Conservation (phyloP, 1,140 invertebrate genomes). For the Lineus longissimus region DNA sequence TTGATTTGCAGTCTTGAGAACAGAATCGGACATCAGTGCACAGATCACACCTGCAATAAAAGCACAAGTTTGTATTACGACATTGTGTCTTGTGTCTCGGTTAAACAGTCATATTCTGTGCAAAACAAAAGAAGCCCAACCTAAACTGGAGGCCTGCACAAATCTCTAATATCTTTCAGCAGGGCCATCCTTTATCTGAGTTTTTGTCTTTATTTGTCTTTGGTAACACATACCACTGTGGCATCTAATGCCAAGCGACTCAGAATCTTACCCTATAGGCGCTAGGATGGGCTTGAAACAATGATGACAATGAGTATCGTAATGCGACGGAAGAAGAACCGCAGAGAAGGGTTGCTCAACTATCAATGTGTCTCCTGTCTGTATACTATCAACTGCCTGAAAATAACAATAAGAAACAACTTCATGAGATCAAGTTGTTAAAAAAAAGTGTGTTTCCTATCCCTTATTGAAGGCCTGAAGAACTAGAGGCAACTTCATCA, state of each 20-base stretch:
- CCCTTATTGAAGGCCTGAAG: background rate
- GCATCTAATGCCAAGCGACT: too few relatives aligned
- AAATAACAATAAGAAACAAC: constrained; percentile 13
- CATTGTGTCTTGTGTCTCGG: background rate
- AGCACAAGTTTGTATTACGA: background rate
- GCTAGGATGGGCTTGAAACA: constrained; percentile 59
- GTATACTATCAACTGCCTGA: constrained; percentile 63
- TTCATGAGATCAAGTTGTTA: too few relatives aligned
- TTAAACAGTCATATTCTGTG: too few relatives aligned
- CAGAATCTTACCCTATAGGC: constrained; percentile 41
- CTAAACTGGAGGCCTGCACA: too few relatives aligned
- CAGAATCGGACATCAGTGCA: constrained; percentile 67
- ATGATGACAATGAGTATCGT: constrained; percentile 74
- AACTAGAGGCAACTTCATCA: background rate
- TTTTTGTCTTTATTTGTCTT: too few relatives aligned
- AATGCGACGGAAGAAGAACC: constrained; percentile 71
- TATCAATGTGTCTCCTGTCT: constrained; percentile 72
- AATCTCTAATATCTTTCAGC: too few relatives aligned
- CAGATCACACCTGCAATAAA: constrained; percentile 29
- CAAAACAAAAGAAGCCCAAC: too few relatives aligned
- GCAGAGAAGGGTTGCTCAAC: constrained; percentile 72
- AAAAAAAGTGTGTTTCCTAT: too few relatives aligned
- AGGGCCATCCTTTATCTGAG: too few relatives aligned
- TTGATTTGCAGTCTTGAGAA: constrained; percentile 66
- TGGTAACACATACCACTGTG: too few relatives aligned